phyloP scores from a whole-genome alignment of 2,888 invertebrate species.

The Ligdia adustata region DNA sequence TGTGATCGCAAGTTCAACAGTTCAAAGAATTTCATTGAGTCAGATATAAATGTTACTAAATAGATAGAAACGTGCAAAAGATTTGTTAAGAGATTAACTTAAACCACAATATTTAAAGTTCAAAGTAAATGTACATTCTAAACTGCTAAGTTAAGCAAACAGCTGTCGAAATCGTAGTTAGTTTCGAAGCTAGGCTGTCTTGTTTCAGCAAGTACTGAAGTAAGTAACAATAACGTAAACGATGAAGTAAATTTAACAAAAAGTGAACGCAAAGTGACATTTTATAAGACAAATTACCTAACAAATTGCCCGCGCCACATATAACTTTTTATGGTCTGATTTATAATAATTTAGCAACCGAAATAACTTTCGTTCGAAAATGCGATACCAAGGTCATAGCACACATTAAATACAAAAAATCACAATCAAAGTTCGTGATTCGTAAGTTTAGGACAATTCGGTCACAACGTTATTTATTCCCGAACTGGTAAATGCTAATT shows the following conservation, averaged over 20 bases:
- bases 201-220: conserved; percentile 30
- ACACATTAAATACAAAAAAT: conserved; percentile 54
- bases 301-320: conserved; percentile 36
- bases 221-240: conserved; percentile 34
- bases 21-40: no score
- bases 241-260: conserved; percentile 35
- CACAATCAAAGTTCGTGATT: conserved; percentile 60
- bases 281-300: conserved; percentile 39
- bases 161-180: conserved; percentile 31
- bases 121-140: conserved; percentile 18
- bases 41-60: no score
- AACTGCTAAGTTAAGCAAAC: conserved; percentile 25
- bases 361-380: conserved; percentile 35
- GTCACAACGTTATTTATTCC: conserved; percentile 51
- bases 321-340: conserved; percentile 39
- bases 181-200: conserved; percentile 35
- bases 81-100: conserved; percentile 3
- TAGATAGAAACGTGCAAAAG: no score
- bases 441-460: conserved; percentile 56
- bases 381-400: conserved; percentile 53
- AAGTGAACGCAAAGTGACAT: conserved; percentile 39
- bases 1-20: no score
- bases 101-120: conserved; percentile 6
- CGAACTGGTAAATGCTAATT: conserved; percentile 61
- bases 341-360: conserved; percentile 43